phyloP scores from a whole-genome alignment of 2,797 vertebrate species.

The Pelodytes ibericus region DNA sequence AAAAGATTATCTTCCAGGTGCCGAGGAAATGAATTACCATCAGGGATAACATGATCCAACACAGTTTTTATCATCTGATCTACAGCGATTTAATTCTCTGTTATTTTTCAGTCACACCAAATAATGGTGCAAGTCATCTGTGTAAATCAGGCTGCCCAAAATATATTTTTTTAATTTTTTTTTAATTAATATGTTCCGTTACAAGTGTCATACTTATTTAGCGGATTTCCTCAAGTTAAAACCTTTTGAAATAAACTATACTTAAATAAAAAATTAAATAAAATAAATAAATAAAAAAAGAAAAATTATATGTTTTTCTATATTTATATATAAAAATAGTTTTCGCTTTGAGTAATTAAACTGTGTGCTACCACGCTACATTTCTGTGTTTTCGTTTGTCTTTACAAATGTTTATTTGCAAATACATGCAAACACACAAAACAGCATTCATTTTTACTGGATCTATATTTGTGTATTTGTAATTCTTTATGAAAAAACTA shows the following conservation, averaged over 20 bases:
- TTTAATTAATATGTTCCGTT: constrained; percentile 41
- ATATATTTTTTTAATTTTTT: constrained; percentile 31
- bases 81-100: constrained; percentile 11
- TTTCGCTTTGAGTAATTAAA: too few species aligned
- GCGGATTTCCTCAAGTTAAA: constrained; percentile 62
- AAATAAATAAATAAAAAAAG: too few species aligned
- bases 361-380: too few species aligned
- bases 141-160: constrained; percentile 33
- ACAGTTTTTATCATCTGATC: constrained; percentile 52
- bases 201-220: constrained; percentile 52
- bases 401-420: too few species aligned
- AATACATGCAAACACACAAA: too few species aligned
- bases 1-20: not conserved
- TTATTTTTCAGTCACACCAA: constrained; percentile 5
- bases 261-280: constrained; percentile 68
- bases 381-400: too few species aligned
- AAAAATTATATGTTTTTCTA: too few species aligned
- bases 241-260: constrained; percentile 62
- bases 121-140: constrained; percentile 1
- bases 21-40: constrained; percentile 57
- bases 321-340: too few species aligned
- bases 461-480: too few species aligned
- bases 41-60: constrained; percentile 40
- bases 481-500: too few species aligned
- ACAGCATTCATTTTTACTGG: too few species aligned